phyloP scores from a whole-genome alignment of 2,797 vertebrate genomes.

The Manis crassicaudata region DNA sequence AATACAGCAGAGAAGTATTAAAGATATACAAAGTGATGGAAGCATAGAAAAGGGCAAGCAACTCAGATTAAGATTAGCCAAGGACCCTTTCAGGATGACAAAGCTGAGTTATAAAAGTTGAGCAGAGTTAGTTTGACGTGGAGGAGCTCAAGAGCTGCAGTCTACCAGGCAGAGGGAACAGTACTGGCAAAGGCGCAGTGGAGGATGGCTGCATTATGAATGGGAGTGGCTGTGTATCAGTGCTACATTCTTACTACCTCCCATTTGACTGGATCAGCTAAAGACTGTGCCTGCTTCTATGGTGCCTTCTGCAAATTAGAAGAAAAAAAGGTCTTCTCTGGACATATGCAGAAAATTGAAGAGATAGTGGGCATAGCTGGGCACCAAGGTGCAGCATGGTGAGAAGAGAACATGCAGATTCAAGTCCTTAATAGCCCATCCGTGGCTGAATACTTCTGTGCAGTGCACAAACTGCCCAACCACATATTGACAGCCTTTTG shows the following conservation, averaged over 20 bases:
- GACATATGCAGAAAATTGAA: not conserved
- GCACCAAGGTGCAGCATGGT: not conserved
- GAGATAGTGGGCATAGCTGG: not conserved
- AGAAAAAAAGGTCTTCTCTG: not conserved
- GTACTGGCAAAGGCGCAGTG: not conserved
- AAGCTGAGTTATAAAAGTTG: not conserved
- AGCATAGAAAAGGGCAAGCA: not conserved
- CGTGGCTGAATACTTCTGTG: not conserved
- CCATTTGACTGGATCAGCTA: not conserved
- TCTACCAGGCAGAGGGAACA: not conserved
- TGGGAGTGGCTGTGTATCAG: fast-evolving
- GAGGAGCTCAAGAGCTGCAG: not conserved
- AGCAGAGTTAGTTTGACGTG: not conserved
- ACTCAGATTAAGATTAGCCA: not conserved
- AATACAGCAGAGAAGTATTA: not conserved
- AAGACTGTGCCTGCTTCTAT: not conserved
- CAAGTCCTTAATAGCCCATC: not conserved
- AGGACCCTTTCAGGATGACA: not conserved
- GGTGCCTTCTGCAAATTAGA: not conserved
- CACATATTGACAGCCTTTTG: not conserved
- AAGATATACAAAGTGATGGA: not conserved
- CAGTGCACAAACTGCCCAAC: not conserved
- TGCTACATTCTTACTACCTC: not conserved
- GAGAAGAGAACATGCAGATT: not conserved
- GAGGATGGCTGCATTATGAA: not conserved